Evolutionary conservation across 2,113 vertebrate species (phyloP).

Genomic region (Elephas maximus): DNA sequence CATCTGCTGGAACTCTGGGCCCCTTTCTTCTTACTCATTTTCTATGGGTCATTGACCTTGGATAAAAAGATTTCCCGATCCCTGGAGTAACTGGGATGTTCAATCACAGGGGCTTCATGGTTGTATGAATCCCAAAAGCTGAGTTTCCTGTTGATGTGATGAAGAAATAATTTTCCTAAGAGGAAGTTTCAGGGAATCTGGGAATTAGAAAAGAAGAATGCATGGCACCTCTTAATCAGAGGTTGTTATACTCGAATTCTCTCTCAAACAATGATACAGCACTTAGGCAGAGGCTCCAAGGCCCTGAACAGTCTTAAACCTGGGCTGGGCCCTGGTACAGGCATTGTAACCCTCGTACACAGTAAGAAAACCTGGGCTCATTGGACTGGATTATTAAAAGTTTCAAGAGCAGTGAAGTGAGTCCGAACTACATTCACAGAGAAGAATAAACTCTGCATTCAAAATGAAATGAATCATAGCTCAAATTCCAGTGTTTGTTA

Average conservation of each 20-base stretch:
- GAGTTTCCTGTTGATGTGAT: constrained; percentile 34
- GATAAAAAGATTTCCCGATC: constrained; percentile 19
- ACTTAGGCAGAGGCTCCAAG: background rate
- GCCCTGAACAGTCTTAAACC: background rate
- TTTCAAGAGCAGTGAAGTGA: background rate
- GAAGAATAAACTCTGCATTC: constrained; percentile 22
- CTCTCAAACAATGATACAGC: background rate
- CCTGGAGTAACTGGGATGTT: background rate
- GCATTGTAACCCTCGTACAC: fast-evolving
- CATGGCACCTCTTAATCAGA: background rate
- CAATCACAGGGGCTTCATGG: background rate
- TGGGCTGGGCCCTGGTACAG: background rate
- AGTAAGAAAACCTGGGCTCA: background rate
- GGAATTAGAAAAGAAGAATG: constrained; percentile 36
- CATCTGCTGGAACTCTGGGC: background rate
- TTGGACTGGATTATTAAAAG: background rate
- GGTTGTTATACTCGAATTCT: background rate
- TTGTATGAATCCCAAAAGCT: constrained; percentile 11
- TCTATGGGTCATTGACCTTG: background rate
- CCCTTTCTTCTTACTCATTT: constrained; percentile 40
- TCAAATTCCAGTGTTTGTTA: background rate
- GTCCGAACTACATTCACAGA: background rate
- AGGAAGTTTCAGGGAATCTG: constrained; percentile 30
- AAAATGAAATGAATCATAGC: constrained; percentile 12
- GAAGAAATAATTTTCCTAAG: constrained; percentile 39